Base-by-base conservation (phyloP, 2,888 invertebrate species). In the Neoscelio sp. region DNA sequence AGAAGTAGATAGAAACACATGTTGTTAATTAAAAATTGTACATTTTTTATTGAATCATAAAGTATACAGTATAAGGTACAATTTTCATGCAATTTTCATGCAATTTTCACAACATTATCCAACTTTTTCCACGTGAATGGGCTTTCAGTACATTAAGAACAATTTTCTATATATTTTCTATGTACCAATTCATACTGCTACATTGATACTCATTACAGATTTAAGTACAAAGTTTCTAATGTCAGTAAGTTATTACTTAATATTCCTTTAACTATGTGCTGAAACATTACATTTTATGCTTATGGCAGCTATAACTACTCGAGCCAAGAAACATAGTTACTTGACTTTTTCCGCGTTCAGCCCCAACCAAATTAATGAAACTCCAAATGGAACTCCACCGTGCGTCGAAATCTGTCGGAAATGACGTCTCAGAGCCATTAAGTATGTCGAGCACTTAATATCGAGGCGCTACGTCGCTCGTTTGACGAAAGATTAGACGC, bases 371-470 rank as follows among this genome's bases (percentile, higher is more conserved):
- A 71, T 71, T 42, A 71, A 71, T 60, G 50, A 60, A 71, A 42
- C 60, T 60, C 17, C 33, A 52, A 71, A 40, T 33, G 65, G 18
- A 52, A 52, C 40, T 26, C 44, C 28, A 35, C 30, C 23, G 26
- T 50, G 38, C 15, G 23, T 52, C 42, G 50, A 50, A 71, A 67
- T 75, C 67, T 60, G 75, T 75, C 48, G 60, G 60, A 48, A 67
- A 67, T 60, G 35, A 52, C 64, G 52, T 56, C 64, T 64, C 8
- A 20, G 52, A 38, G 52, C 52, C 60, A 56, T 71, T 78, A 73
- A 71, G 67, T 67, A 50, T 71, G 67, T 54, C 38, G 38, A 65
- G 67, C 54, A 73, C 78, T 73, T 73, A 73, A 78, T 78, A 78
- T 73, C 28, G 42, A 65, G 13, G 76, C 64, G 60, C 23, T 54